Evolutionary conservation across 1,140 invertebrate species (phyloP).

Genomic region (Thalassaphorura encarpata): DNA sequence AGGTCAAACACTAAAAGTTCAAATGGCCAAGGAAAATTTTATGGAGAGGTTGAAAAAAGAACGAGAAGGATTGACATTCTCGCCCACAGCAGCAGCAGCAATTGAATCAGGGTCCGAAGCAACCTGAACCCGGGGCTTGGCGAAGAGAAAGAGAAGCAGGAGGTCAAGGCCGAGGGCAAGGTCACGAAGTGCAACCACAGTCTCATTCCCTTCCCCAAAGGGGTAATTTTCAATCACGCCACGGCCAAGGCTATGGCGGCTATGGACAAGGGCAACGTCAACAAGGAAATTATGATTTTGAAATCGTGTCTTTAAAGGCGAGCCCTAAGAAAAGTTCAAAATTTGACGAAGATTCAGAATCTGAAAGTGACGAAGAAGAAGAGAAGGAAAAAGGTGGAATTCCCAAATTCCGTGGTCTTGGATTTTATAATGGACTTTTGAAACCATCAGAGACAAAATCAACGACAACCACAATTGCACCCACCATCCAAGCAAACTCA

Average conservation of each 20-base stretch:
- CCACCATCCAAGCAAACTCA: too few relatives aligned
- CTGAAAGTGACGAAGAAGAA: background rate
- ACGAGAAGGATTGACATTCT: background rate
- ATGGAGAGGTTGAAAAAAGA: slow-evolving; percentile 6
- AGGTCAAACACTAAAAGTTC: slow-evolving; percentile 5
- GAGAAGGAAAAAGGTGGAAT: slow-evolving; percentile 1
- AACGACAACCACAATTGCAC: too few relatives aligned
- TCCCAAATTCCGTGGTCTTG: background rate
- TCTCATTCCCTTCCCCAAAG: too few relatives aligned
- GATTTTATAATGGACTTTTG: too few relatives aligned
- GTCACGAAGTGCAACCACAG: too few relatives aligned
- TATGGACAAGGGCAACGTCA: background rate
- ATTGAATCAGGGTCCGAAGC: background rate
- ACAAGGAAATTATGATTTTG: slow-evolving; percentile 9
- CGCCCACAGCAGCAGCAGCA: background rate
- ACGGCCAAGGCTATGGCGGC: background rate
- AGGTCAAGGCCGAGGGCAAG: too few relatives aligned
- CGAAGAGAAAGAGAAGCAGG: too few relatives aligned
- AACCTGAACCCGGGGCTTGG: too few relatives aligned
- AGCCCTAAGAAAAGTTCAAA: background rate
- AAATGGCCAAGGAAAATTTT: slow-evolving; percentile 5
- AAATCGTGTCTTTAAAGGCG: background rate
- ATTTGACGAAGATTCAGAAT: background rate
- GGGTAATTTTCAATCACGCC: too few relatives aligned
- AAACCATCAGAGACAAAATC: too few relatives aligned